phyloP scores from a whole-genome alignment of 1,140 invertebrate species.

The Subanguina moxae region DNA sequence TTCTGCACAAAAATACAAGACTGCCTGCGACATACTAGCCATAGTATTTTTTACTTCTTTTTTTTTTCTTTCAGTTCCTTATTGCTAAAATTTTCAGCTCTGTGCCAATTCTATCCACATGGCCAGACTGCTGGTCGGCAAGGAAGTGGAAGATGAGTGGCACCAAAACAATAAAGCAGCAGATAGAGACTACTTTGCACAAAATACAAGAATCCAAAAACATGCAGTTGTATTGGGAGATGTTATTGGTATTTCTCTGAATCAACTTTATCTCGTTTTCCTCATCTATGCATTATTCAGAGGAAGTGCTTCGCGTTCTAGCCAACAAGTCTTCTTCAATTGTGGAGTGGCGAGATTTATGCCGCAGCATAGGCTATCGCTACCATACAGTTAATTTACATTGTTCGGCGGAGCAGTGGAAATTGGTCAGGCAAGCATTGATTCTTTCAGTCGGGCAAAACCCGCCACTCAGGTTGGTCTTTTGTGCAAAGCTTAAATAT shows the following conservation, averaged over 20 bases:
- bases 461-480: neutral
- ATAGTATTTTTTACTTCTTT: neutral
- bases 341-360: conserved; percentile 41
- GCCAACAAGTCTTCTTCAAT: conserved; percentile 40
- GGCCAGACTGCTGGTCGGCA: neutral
- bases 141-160: neutral
- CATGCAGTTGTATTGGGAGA: conserved; percentile 30
- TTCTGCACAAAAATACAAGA: neutral
- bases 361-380: conserved; percentile 46
- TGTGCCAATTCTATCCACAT: neutral
- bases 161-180: neutral
- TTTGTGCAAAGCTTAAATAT: neutral
- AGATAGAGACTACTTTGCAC: neutral
- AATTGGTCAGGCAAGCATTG: conserved; percentile 36
- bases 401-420: conserved; percentile 43
- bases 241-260: conserved; percentile 19
- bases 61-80: too few species aligned
- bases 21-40: neutral
- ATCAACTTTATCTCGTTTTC: neutral
- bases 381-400: conserved; percentile 32
- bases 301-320: conserved; percentile 27
- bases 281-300: conserved; percentile 20
- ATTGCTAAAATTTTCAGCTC: neutral
- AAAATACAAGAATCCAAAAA: conserved; percentile 28
- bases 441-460: conserved; percentile 16